Base-by-base conservation (phyloP, 2,888 invertebrate genomes). In the Lepidonotus clava region DNA sequence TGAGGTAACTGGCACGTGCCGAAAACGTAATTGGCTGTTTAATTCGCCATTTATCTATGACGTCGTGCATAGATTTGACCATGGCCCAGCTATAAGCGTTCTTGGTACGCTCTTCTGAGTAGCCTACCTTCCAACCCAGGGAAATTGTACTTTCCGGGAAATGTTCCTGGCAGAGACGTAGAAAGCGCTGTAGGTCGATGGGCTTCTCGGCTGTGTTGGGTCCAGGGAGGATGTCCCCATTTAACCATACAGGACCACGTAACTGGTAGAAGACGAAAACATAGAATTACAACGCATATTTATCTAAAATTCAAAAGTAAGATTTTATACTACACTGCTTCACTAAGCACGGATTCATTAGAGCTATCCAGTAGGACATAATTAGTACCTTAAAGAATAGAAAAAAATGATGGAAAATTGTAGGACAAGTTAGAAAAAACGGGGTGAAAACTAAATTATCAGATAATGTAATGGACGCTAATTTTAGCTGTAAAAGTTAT, bases 101-200 rank as follows among this genome's bases (percentile, higher is more conserved):
- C 56, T 51, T 46, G 5, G 77, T 46, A 5, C 61, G 66, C 0
- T 34, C 41, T 28, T 24, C 8, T 21, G 46, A 86, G 61, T 84
- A 83, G 88, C 91, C 91, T 11, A 90, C 90, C 5, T 92, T 93
- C 94, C 94, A 94, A 41, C 94, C 94, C 6, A 94, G 89, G 0
- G 93, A 93, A 21, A 93, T 67, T 0, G 93, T 93, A 84, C 92
- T 91, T 41, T 91, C 90, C 32, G 92, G 92, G 85, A 92, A 93
- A 87, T 91, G 88, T 5, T 91, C 88, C 51, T 91, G 90, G 53
- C 92, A 87, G 18, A 90, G 90, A 14, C 88, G 89, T 46, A 93
- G 88, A 87, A 93, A 93, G 34, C 92, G 86, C 36, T 77, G 76
- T 28, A 21, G 24, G 76, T 86, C 86, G 18, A 86, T 51, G 21